Conservation (phyloP, 2,113 vertebrate species). For the Thomomys bottae region DNA sequence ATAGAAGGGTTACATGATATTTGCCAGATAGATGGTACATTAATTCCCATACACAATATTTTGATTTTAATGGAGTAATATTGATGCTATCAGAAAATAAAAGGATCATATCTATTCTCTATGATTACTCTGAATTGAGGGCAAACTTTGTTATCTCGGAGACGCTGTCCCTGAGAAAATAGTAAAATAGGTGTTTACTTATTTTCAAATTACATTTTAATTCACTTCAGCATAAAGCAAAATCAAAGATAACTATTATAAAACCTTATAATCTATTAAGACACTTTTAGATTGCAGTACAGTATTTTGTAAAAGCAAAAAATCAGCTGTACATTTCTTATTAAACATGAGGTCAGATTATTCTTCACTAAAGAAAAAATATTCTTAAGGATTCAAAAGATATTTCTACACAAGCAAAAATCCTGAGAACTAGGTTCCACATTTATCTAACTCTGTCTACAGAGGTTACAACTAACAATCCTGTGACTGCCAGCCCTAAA, state of each 20-base stretch:
- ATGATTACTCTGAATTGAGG: slow-evolving; percentile 44
- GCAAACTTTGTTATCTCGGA: neutral
- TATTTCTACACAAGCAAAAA: neutral
- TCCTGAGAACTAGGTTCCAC: slow-evolving; percentile 18
- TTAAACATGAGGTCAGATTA: neutral
- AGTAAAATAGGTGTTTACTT: neutral
- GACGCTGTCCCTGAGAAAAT: neutral
- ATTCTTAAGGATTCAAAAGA: neutral
- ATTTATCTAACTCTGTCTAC: neutral
- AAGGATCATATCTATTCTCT: slow-evolving; percentile 44
- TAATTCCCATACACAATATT: slow-evolving; percentile 35
- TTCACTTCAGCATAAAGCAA: slow-evolving; percentile 9
- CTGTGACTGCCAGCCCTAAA: neutral
- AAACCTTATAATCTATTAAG: neutral
- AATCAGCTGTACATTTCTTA: neutral
- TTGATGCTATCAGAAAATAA: slow-evolving; percentile 20
- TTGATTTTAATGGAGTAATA: neutral
- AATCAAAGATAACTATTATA: slow-evolving; percentile 44
- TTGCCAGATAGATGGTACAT: no score
- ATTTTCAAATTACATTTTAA: slow-evolving; percentile 25
- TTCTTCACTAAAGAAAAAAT: slow-evolving; percentile 35
- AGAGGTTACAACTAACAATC: neutral
- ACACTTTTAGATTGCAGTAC: neutral
- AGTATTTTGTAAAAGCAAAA: neutral
- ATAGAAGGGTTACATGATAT: no score